Evolutionary conservation across 2,888 invertebrate species (phyloP), one percentile per base, ranked within the genome.

Genomic region (Sepioteuthis lessoniana): DNA sequence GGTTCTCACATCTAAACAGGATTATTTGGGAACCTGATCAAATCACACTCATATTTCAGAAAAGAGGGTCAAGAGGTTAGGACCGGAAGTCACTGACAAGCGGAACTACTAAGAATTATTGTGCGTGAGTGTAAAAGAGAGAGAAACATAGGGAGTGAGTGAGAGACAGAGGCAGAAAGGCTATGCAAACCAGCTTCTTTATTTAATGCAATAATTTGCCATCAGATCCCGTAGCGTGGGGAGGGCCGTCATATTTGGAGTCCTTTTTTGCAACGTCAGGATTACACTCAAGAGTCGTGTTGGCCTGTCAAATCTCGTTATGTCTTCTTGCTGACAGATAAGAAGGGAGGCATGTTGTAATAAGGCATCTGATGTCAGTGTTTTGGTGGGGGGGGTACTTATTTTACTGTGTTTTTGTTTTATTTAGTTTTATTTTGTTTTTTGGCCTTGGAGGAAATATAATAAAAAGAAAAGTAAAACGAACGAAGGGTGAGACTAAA

Each of bases 381-480:
- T n/a, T n/a, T n/a, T n/a, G n/a, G n/a, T n/a, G n/a, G n/a, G n/a
- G n/a, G n/a, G n/a, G n/a, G n/a, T n/a, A n/a, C n/a, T n/a, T n/a
- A n/a, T n/a, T n/a, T 31, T 60, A 8, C 28, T 60, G 1, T 60
- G 8, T 60, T 28, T 76, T 31, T 76, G 2, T 76, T 76, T 10
- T 10, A 31, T n/a, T 76, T 28, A 8, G 25, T 76, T 31, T 76
- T 28, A 10, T n/a, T 76, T 76, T 76, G 7, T 31, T 13, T 3
- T n/a, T 0, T n/a, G 0, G 3, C 0, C n/a, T n/a, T 76, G 4
- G 0, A 4, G n/a, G n/a, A 35, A 28, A 60, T 21, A 8, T 21
- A 4, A 8, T 8, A 50, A 4, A 60, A 60, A 28, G 8, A 60
- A 28, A 60, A 60, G 28, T 2, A 8, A 60, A 28, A 28, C 28